Evolutionary conservation across 2,113 vertebrate species (phyloP).

Genomic region (Hippocampus comes): DNA sequence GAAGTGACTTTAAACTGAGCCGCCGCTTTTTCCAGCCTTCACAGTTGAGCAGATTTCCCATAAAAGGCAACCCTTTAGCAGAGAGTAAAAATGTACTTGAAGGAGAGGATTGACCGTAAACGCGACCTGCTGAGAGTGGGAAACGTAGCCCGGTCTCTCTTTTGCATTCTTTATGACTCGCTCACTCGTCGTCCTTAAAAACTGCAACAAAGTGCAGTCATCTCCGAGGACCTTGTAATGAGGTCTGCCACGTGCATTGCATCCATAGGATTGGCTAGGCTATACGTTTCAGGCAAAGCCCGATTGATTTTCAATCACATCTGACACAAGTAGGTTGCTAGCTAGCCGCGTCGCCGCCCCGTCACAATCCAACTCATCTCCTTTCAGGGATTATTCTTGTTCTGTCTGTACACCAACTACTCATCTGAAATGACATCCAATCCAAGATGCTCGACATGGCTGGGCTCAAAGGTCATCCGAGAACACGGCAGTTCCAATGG

Average conservation of each 20-base stretch:
- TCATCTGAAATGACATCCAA: too few relatives aligned
- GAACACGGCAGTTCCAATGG: not conserved
- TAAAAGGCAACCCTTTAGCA: constrained; percentile 34
- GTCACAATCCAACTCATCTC: not conserved
- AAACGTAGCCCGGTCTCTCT: constrained; percentile 19
- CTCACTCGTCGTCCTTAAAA: constrained; percentile 17
- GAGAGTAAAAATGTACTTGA: constrained; percentile 20
- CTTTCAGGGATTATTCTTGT: not conserved
- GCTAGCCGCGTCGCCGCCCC: not conserved
- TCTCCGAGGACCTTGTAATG: not conserved
- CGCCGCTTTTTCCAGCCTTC: constrained; percentile 20
- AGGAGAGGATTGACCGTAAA: constrained; percentile 39
- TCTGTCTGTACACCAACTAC: not conserved
- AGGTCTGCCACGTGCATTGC: not conserved
- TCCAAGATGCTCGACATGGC: not conserved
- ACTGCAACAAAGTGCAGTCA: constrained; percentile 29
- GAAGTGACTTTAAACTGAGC: constrained; percentile 12
- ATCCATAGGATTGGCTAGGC: not conserved
- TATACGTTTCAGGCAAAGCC: constrained; percentile 8
- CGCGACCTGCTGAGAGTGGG: constrained; percentile 22
- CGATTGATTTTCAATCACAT: not conserved
- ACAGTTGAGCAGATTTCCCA: constrained; percentile 50
- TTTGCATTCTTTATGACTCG: constrained; percentile 48
- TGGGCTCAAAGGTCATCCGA: not conserved
- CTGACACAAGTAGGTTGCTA: not conserved